Percentiles rank a stretch among this genome's conserved stretches.
These are phyloP conservation scores for Caiman crocodilus DNA, from an alignment of 2,797 vertebrate genomes.

Conservation along the genomic window DNA sequence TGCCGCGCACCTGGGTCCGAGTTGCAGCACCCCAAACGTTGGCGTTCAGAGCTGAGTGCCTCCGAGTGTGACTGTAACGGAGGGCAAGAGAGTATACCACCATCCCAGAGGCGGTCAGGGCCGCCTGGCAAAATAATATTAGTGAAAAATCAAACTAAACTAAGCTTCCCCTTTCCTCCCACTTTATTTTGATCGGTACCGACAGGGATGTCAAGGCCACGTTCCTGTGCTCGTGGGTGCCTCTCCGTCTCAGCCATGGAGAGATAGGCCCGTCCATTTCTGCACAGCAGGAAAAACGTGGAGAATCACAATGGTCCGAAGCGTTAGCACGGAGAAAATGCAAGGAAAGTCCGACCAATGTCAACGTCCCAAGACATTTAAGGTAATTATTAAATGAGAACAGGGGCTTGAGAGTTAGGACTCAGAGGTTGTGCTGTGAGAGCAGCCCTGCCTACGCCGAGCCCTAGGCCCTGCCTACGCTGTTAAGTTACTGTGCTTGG, in stretches of 20 bases:
- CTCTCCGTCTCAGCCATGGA: not conserved
- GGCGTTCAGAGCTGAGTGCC: not conserved
- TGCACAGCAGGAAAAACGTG: fast-evolving
- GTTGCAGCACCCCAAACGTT: not conserved
- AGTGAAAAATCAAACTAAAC: not conserved
- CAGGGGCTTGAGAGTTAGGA: not conserved
- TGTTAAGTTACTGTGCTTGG: too few species aligned
- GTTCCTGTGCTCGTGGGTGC: not conserved
- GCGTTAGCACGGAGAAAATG: fast-evolving
- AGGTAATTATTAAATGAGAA: not conserved
- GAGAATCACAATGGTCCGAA: fast-evolving
- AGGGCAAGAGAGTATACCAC: not conserved
- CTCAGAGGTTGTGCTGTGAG: not conserved
- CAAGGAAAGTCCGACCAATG: fast-evolving
- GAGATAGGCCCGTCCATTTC: not conserved
- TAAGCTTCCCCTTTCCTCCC: not conserved
- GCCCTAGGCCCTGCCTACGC: too few species aligned
- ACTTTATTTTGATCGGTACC: not conserved
- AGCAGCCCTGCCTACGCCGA: not conserved
- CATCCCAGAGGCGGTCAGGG: fast-evolving
- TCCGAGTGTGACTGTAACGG: not conserved
- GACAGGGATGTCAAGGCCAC: not conserved
- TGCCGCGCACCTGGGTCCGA: not conserved
- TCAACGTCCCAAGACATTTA: fast-evolving
- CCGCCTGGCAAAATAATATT: fast-evolving